Conservation (phyloP, 2,113 vertebrate species). For the Pandion haliaetus region DNA sequence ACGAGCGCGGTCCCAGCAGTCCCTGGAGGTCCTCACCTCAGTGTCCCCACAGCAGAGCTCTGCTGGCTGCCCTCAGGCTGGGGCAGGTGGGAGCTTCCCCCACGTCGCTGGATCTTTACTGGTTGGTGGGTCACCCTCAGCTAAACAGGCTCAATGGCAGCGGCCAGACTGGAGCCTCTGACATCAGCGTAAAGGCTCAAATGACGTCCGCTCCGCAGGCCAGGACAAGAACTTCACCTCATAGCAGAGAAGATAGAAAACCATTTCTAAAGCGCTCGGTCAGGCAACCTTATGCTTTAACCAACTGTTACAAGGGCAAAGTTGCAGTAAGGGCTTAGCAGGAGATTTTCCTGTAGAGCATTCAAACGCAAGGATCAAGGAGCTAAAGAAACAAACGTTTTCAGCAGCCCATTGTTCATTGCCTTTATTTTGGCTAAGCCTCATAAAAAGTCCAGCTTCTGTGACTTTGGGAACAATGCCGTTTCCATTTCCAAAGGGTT, state of each 20-base stretch:
- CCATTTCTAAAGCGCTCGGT: neutral
- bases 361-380: neutral
- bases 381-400: neutral
- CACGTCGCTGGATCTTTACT: neutral
- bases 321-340: neutral
- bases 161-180: neutral
- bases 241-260: neutral
- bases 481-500: neutral
- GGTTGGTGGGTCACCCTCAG: neutral
- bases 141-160: fast-evolving
- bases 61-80: neutral
- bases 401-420: neutral
- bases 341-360: neutral
- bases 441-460: neutral
- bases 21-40: neutral
- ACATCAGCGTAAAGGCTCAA: too few relatives aligned
- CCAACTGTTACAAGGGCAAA: too few relatives aligned
- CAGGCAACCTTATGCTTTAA: neutral
- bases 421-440: neutral
- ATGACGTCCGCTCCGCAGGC: fast-evolving
- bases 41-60: neutral
- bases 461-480: neutral
- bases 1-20: neutral
- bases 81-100: neutral
- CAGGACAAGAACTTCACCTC: too few relatives aligned